Evolutionary conservation across 2,888 invertebrate species (phyloP), one percentile per base, ranked within the genome.

Genomic region (Caenorhabditis auriculariae): DNA sequence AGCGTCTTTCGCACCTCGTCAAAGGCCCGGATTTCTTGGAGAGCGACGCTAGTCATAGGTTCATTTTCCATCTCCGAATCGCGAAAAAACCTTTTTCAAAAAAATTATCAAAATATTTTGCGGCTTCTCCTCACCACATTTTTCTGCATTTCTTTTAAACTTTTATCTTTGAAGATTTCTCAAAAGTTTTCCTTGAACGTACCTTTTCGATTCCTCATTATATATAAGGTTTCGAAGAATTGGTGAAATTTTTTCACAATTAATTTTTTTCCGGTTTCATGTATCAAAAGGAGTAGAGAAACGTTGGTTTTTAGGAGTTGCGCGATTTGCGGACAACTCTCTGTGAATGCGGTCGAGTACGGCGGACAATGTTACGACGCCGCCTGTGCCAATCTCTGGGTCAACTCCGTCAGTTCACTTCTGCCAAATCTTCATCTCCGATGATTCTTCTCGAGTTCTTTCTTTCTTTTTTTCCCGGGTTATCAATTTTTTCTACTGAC

Each of bases 381-480:
- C 24, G 54, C 60, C 15, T 78, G 78, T 51, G 76, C 76, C 15
- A 78, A 78, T 48, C 62, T 78, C 19, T 78, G 77, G 76, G 64
- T 77, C 17, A 75, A 76, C 46, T 58, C 62, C 38, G 69, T 78
- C 48, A 62, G 71, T 38, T 54, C 70, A 7, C 57, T 65, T 15
- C 67, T 78, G 15, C 77, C 78, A 3, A 60, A 60, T 51, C 59
- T 62, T 19, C 59, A 66, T 52, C 21, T 60, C 41, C 7, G 17
- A 9, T 41, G 19, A 41, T 41, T 41, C 35, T 32, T 9, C 6
- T 12, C 12, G 27, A 45, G 21, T 17, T 41, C 9, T 41, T 41
- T n/a, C n/a, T n/a, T n/a, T n/a, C n/a, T n/a, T n/a, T n/a, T n/a
- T n/a, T n/a, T n/a, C 42, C 42, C 12, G 19, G 19, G 17, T 12